phyloP scores from a whole-genome alignment of 2,888 invertebrate species.

The Bedellia somnulentella region DNA sequence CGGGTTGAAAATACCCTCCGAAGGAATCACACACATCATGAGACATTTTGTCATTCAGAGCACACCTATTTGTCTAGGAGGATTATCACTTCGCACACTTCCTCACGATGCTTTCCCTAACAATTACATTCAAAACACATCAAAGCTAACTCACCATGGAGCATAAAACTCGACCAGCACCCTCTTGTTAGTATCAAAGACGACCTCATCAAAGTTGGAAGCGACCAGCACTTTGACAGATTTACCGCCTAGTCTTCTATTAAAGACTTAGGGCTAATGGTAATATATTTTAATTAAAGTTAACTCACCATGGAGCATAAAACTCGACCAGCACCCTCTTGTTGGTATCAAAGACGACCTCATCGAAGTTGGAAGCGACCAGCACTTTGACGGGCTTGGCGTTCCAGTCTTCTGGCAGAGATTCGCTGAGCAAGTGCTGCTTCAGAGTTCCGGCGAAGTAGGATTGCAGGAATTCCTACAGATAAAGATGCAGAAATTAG shows the following conservation, averaged over 20 bases:
- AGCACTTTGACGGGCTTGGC: conserved; percentile 89
- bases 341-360: conserved; percentile 80
- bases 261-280: no score
- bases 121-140: no score
- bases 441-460: conserved; percentile 93
- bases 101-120: no score
- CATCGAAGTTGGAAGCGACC: conserved; percentile 94
- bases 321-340: conserved; percentile 98
- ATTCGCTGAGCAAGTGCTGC: conserved; percentile 92
- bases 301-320: conserved; percentile 94
- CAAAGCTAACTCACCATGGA: conserved; percentile 88
- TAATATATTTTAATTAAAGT: not conserved
- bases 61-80: no score
- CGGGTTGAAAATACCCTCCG: no score
- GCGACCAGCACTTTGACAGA: conserved; percentile 93
- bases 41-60: no score
- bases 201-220: conserved; percentile 94
- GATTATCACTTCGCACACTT: no score
- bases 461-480: conserved; percentile 76
- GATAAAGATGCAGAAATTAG: conserved; percentile 9
- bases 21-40: no score
- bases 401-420: conserved; percentile 96
- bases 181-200: conserved; percentile 80
- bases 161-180: conserved; percentile 99
- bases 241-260: no score